Percentiles rank a stretch among this genome's conserved stretches.
Evolutionary conservation across 1,140 invertebrate genomes (phyloP).

Genomic region (Octopus sinensis): DNA sequence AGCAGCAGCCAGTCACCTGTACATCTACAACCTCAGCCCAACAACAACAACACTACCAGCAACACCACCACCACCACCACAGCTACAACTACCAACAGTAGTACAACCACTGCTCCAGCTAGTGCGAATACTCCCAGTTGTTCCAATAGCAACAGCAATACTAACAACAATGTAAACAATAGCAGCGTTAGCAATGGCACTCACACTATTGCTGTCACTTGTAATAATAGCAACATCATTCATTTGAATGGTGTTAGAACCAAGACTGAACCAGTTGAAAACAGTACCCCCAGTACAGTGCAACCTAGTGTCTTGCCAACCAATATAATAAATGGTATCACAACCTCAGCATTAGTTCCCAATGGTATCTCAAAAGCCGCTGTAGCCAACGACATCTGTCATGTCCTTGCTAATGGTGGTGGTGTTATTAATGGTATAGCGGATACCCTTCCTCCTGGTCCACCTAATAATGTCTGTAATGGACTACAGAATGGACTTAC

Average conservation of each 20-base stretch:
- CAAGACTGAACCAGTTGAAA: conserved; percentile 11
- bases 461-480: neutral
- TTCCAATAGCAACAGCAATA: conserved; percentile 6
- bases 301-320: neutral
- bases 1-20: conserved; percentile 36
- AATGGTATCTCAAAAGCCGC: conserved; percentile 9
- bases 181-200: neutral
- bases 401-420: conserved; percentile 22
- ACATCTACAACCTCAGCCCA: neutral
- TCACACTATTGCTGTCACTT: neutral
- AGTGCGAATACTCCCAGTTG: neutral
- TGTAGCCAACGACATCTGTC: neutral
- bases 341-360: neutral
- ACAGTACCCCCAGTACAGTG: neutral
- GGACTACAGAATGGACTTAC: neutral
- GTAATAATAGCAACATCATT: neutral
- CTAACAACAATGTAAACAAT: neutral
- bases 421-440: conserved; percentile 33
- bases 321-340: neutral
- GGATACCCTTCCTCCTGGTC: neutral
- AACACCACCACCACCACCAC: conserved; percentile 11
- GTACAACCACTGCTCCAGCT: neutral
- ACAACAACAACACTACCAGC: neutral
- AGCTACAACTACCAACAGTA: neutral
- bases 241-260: neutral